A percentile compares a stretch with the other conserved stretches of the same genome.
Evolutionary conservation across 1,140 invertebrate species (phyloP).

Genomic region (Ostrea edulis): DNA sequence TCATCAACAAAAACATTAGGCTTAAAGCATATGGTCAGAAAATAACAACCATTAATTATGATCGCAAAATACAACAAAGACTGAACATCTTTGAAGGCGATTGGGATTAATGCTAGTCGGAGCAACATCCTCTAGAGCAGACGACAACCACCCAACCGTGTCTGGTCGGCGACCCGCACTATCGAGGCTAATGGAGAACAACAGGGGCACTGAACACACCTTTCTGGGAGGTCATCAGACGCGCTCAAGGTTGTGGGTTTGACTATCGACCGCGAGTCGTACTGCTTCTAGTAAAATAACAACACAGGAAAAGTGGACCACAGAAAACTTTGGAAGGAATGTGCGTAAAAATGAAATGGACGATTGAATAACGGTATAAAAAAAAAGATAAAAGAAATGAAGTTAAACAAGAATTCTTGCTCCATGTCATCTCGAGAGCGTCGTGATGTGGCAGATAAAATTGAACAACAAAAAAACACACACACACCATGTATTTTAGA

Average conservation of each 20-base stretch:
- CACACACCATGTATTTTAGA: too few relatives aligned
- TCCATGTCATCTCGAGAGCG: too few relatives aligned
- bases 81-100: slow-evolving; percentile 25
- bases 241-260: not conserved
- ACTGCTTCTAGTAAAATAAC: not conserved
- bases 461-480: too few relatives aligned
- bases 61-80: slow-evolving; percentile 19
- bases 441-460: too few relatives aligned
- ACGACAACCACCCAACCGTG: slow-evolving; percentile 6
- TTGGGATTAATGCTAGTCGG: slow-evolving; percentile 26
- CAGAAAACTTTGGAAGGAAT: too few relatives aligned
- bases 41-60: slow-evolving; percentile 22
- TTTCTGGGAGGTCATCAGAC: slow-evolving; percentile 24
- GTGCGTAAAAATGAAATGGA: too few relatives aligned
- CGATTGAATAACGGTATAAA: too few relatives aligned
- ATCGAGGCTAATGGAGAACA: not conserved
- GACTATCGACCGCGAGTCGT: not conserved
- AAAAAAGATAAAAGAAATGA: too few relatives aligned
- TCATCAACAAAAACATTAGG: slow-evolving; percentile 22
- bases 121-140: slow-evolving; percentile 28
- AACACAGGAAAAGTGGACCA: not conserved
- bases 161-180: slow-evolving; percentile 3
- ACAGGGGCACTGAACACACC: not conserved
- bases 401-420: too few relatives aligned
- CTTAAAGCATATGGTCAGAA: not conserved